Percentiles rank a stretch among this genome's conserved stretches.
Conservation (phyloP, 2,888 invertebrate genomes). For the Cerastoderma edule region DNA sequence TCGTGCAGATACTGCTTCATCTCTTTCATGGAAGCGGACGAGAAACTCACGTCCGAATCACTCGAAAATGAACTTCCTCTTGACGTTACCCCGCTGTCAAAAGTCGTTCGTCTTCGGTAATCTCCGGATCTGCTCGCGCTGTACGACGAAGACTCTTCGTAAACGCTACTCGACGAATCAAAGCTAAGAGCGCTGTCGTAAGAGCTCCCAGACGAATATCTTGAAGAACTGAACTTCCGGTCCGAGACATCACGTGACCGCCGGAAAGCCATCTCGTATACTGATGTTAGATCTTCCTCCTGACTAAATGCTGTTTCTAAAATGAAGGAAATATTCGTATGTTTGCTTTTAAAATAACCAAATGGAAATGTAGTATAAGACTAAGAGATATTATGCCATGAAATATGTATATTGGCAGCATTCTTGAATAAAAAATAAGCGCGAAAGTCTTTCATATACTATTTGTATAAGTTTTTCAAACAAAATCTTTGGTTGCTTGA, state of each 20-base stretch:
- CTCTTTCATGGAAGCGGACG: slow-evolving; percentile 35
- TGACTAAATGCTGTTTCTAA: slow-evolving; percentile 14
- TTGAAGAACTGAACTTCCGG: not conserved
- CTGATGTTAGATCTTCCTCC: slow-evolving; percentile 13
- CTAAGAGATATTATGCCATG: too few species aligned
- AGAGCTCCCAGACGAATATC: slow-evolving; percentile 6
- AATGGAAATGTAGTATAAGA: too few species aligned
- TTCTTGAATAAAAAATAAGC: too few species aligned
- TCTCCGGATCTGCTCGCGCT: slow-evolving; percentile 10
- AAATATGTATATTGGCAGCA: too few species aligned
- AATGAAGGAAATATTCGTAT: not conserved
- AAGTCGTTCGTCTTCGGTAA: slow-evolving; percentile 35
- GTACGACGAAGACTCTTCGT: slow-evolving; percentile 13
- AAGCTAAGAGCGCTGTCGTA: not conserved
- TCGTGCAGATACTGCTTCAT: slow-evolving; percentile 50
- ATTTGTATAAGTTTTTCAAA: too few species aligned
- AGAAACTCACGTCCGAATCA: slow-evolving; percentile 43
- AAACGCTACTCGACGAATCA: not conserved
- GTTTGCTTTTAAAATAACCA: too few species aligned
- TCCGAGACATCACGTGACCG: slow-evolving; percentile 20
- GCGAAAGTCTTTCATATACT: too few species aligned
- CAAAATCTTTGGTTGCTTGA: too few species aligned
- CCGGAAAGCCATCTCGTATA: slow-evolving; percentile 24
- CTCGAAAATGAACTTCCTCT: slow-evolving; percentile 55
- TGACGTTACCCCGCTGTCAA: slow-evolving; percentile 52